A percentile compares a stretch with the other conserved stretches of the same genome.
Conservation (phyloP, 2,888 invertebrate species). For the Chrysopilus asiliformis region DNA sequence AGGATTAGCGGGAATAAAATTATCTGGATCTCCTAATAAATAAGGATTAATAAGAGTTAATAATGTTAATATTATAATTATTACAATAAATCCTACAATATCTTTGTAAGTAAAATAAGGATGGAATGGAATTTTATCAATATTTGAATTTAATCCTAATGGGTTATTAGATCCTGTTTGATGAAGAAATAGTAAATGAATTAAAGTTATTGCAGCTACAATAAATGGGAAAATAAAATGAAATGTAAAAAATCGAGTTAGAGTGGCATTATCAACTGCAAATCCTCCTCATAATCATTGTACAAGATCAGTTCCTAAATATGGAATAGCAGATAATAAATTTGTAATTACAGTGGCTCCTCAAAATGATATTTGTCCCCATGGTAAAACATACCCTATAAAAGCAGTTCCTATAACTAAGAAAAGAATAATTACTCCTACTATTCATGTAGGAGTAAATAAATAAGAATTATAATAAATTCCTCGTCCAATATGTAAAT, state of each 20-base stretch:
- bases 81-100: slow-evolving; percentile 42
- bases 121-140: slow-evolving; percentile 52
- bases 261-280: slow-evolving; percentile 50
- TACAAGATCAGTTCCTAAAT: slow-evolving; percentile 44
- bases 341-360: slow-evolving; percentile 63
- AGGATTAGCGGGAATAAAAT: slow-evolving; percentile 41
- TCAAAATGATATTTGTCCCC: slow-evolving; percentile 73
- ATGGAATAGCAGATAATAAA: slow-evolving; percentile 52
- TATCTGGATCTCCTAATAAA: slow-evolving; percentile 51
- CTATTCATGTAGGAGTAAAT: no score
- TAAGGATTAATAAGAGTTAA: slow-evolving; percentile 42
- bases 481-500: no score
- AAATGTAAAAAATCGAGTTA: slow-evolving; percentile 38
- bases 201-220: slow-evolving; percentile 41
- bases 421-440: no score
- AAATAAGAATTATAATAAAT: no score
- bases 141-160: slow-evolving; percentile 45
- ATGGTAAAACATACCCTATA: slow-evolving; percentile 63
- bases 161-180: slow-evolving; percentile 52
- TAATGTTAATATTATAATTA: slow-evolving; percentile 38
- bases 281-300: slow-evolving; percentile 61
- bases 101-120: slow-evolving; percentile 50
- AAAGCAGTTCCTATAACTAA: slow-evolving; percentile 58
- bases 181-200: slow-evolving; percentile 49
- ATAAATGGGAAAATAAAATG: slow-evolving; percentile 58